Evolutionary conservation across 2,113 vertebrate species (phyloP), one percentile per base, ranked within the genome.

Genomic region (Eurystomus gularis): DNA sequence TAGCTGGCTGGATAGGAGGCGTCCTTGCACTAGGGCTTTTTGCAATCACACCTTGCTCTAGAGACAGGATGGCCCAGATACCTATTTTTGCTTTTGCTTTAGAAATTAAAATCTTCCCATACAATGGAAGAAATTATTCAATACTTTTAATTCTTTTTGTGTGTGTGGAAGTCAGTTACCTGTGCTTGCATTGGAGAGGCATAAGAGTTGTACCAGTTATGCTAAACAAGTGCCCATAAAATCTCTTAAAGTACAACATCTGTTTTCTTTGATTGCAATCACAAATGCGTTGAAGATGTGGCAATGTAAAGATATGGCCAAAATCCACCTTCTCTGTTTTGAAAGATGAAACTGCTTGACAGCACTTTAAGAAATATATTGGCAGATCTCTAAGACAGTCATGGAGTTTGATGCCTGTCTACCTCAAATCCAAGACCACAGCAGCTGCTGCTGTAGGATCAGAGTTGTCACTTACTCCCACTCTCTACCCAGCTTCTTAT

Each of bases 341-440:
- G 51, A 78, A 94, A 82, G 71, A 11, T 46, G 37, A 86, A 75
- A n/a, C 28, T 46, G 11, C 20, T 66, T 77, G 83, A 55, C 35
- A 76, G 65, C 69, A 44, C 11, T 76, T 55, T 20, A 49, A 68
- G 64, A 48, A 55, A 83, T 44, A 72, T 60, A 70, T 61, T 94
- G 70, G 16, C 65, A 90, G 37, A 46, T 88, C 64, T 61, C 49
- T 82, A 57, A 72, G 70, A 6, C 28, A 69, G 54, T 28, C 2
- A 0, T 70, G 64, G 49, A 83, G 49, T 88, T 71, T 83, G 86
- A 71, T 62, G 60, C 40, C 72, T 89, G 48, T 40, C 42, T 90
- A 48, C 57, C 58, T 57, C 64, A 55, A 40, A 93, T 79, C 79
- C 90, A 93, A 89, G 55, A 71, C 12, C 51, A 78, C 60, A 90